Base-by-base conservation (phyloP, 2,888 invertebrate species). In the Oscheius sp. region DNA sequence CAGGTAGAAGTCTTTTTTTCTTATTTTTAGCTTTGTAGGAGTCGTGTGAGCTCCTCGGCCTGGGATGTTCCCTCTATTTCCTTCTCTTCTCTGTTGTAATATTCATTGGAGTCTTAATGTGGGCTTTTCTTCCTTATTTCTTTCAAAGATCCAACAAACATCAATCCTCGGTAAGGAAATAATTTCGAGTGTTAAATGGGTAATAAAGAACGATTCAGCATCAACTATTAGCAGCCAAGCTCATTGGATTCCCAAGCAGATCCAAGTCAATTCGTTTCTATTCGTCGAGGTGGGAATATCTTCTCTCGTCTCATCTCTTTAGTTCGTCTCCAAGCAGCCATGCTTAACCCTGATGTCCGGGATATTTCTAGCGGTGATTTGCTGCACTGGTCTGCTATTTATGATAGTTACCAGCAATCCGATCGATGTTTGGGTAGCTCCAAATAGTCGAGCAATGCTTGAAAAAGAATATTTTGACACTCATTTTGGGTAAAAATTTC, bases 371-470 rank as follows among this genome's bases (percentile, higher is more conserved):
- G 91, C 93, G 0, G 88, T 91, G 0, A 90, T 89, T 0, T 88
- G 95, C 15, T 92, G 92, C 0, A 90, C 90, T 83, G 95, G 95
- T 33, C 91, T 94, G 65, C 90, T 90, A 68, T 91, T 90, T n/a
- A 15, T 71, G 17, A 25, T 20, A 12, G 53, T 71, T 8, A 65
- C 55, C 15, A 34, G 37, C n/a, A 73, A 71, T 57, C 76, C 97
- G 0, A 95, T 97, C 0, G 92, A 97, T 87, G 90, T 98, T 68
- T 99, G 98, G 98, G 96, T 96, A 0, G 91, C 96, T 0, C 93
- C 95, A 0, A 89, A 89, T 66, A 95, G 95, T 0, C 90, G 92
- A 52, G 93, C 95, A 0, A 91, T 97, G 0, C 85, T 92, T n/a
- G 96, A 98, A 87, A 91, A 93, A 72, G 91, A 93, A 70, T 96